Conservation (phyloP, 2,888 invertebrate genomes). For the Perithous albicinctus region DNA sequence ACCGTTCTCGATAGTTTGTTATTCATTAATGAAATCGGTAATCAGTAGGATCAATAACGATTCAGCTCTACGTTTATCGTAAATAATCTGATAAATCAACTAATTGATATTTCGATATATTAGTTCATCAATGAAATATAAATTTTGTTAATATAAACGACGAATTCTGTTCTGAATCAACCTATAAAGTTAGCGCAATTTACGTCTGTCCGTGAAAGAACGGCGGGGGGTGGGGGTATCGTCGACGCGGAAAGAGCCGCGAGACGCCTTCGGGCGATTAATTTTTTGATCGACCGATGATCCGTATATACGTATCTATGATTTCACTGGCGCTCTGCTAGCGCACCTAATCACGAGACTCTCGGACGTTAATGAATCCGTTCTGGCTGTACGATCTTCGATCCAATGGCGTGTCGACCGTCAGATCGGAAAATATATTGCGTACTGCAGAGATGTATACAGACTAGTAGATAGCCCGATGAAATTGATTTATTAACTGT, state of each 20-base stretch:
- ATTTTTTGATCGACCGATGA: constrained; percentile 46
- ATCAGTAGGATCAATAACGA: neutral
- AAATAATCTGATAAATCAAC: neutral
- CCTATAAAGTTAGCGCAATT: constrained; percentile 9
- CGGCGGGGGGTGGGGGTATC: neutral
- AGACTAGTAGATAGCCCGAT: constrained; percentile 24
- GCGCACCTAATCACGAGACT: constrained; percentile 52
- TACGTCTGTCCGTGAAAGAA: constrained; percentile 14
- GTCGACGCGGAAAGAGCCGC: constrained; percentile 21
- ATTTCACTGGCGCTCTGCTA: constrained; percentile 32
- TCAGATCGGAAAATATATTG: constrained; percentile 52
- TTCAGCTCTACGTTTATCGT: neutral
- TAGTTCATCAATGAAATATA: neutral
- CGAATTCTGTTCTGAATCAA: constrained; percentile 13
- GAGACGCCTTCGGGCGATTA: constrained; percentile 42
- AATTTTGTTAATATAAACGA: neutral
- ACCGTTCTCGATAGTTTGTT: too few species aligned
- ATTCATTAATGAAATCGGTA: neutral
- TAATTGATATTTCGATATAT: neutral
- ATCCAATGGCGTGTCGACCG: constrained; percentile 60
- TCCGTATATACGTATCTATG: constrained; percentile 47
- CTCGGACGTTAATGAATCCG: constrained; percentile 65
- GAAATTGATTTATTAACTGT: constrained; percentile 60
- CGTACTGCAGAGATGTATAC: constrained; percentile 1
- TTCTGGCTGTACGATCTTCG: constrained; percentile 46